These are phyloP conservation scores for Prorops nasuta DNA, from an alignment of 1,140 invertebrate species.

Conservation along the genomic window DNA sequence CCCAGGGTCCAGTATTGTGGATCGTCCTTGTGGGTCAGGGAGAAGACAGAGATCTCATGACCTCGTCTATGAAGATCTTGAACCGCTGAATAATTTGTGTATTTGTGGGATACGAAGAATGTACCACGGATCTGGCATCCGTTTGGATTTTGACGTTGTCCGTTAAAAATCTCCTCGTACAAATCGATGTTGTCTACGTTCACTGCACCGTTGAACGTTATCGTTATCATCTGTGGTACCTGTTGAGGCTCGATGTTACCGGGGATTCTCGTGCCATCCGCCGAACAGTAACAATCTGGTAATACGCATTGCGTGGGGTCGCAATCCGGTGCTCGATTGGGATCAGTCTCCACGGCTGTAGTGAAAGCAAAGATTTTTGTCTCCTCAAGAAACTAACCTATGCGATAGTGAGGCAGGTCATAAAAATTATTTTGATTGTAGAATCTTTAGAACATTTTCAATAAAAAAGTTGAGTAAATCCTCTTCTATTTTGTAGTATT, in stretches of 20 bases:
- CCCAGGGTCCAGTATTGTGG: constrained; percentile 87
- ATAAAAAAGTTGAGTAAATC: too few relatives aligned
- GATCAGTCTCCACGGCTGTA: constrained; percentile 81
- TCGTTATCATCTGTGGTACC: constrained; percentile 92
- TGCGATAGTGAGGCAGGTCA: too few relatives aligned
- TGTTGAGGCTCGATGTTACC: constrained; percentile 77
- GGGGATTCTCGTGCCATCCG: constrained; percentile 87
- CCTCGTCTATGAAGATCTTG: constrained; percentile 89
- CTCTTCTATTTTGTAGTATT: too few relatives aligned
- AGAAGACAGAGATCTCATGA: constrained; percentile 92
- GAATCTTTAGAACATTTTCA: too few relatives aligned
- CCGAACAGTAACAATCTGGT: constrained; percentile 92
- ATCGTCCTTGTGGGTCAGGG: constrained; percentile 88
- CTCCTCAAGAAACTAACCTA: too few relatives aligned
- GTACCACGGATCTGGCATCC: constrained; percentile 91
- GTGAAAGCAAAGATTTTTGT: not conserved
- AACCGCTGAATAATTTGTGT: constrained; percentile 92
- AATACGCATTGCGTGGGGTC: constrained; percentile 83
- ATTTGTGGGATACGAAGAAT: constrained; percentile 95
- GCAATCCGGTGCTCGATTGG: constrained; percentile 86
- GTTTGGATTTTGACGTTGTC: constrained; percentile 83
- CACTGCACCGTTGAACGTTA: constrained; percentile 93
- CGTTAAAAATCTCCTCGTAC: constrained; percentile 88
- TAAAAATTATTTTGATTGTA: too few relatives aligned
- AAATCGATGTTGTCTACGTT: constrained; percentile 91